Percentiles rank a stretch among this genome's conserved stretches.
phyloP scores from a whole-genome alignment of 92 coral and sea anemone genomes.

The Pocillopora grandis region DNA sequence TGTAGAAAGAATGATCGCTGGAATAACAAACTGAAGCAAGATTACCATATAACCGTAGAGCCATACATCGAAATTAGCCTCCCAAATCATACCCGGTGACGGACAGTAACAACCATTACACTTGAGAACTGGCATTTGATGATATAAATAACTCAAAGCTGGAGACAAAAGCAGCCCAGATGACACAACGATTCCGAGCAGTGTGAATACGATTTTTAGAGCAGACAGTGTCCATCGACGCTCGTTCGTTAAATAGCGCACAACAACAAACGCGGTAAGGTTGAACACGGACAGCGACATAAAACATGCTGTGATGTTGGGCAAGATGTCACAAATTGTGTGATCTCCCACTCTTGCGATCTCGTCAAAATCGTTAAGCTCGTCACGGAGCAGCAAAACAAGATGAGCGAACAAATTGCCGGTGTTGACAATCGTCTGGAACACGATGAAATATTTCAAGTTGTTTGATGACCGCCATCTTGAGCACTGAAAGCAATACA shows the following conservation, averaged over 20 bases:
- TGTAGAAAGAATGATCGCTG: constrained; percentile 28
- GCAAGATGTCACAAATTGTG: constrained; percentile 34
- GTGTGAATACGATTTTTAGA: constrained; percentile 7
- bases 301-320: constrained; percentile 43
- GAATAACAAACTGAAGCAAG: constrained; percentile 33
- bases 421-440: constrained; percentile 27
- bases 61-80: constrained; percentile 46
- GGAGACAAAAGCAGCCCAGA: constrained; percentile 21
- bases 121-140: constrained; percentile 28
- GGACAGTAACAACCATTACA: constrained; percentile 46
- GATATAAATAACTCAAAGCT: constrained; percentile 29
- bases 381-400: constrained; percentile 34
- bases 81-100: constrained; percentile 38
- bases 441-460: constrained; percentile 36
- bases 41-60: constrained; percentile 41
- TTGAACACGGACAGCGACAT: constrained; percentile 40
- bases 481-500: constrained; percentile 30
- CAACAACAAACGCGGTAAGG: constrained; percentile 36
- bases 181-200: constrained; percentile 20
- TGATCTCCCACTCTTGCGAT: constrained; percentile 22
- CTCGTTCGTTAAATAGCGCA: constrained; percentile 37
- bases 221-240: constrained; percentile 35
- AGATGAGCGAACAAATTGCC: constrained; percentile 36
- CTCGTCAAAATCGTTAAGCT: constrained; percentile 4
- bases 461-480: constrained; percentile 37